These are phyloP conservation scores for Cryptoprocta ferox DNA, from an alignment of 2,797 vertebrate genomes.

Conservation along the genomic window DNA sequence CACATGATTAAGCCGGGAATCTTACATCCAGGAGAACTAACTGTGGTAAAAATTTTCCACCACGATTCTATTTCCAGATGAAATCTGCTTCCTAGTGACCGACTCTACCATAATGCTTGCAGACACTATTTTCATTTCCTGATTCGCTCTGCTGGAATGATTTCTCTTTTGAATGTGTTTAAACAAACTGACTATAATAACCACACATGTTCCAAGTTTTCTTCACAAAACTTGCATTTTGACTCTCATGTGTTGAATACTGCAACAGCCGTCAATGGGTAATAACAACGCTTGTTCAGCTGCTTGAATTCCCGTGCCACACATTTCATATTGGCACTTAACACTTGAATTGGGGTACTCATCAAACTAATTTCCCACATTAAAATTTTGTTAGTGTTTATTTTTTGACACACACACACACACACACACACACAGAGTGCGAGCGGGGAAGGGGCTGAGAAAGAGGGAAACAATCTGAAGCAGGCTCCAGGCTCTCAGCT, in stretches of 20 bases:
- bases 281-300: not conserved
- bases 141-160: not conserved
- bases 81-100: slow-evolving; percentile 22
- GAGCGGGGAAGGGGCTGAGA: too few species aligned
- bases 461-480: too few species aligned
- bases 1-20: not conserved
- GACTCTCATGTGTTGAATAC: not conserved
- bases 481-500: too few species aligned
- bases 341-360: not conserved
- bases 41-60: not conserved
- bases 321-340: not conserved
- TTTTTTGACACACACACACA: too few species aligned
- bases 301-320: not conserved
- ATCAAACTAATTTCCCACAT: not conserved
- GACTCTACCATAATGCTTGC: not conserved
- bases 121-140: slow-evolving; percentile 26
- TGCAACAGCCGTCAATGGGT: not conserved
- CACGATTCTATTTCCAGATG: not conserved
- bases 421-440: too few species aligned
- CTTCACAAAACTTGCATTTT: slow-evolving; percentile 22
- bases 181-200: not conserved
- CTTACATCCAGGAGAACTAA: not conserved
- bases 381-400: too few species aligned
- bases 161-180: slow-evolving; percentile 29
- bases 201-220: not conserved